A percentile compares a stretch with the other conserved stretches of the same genome.
Evolutionary conservation across 2,113 vertebrate species (phyloP).

Genomic region (Eubucco bourcierii): DNA sequence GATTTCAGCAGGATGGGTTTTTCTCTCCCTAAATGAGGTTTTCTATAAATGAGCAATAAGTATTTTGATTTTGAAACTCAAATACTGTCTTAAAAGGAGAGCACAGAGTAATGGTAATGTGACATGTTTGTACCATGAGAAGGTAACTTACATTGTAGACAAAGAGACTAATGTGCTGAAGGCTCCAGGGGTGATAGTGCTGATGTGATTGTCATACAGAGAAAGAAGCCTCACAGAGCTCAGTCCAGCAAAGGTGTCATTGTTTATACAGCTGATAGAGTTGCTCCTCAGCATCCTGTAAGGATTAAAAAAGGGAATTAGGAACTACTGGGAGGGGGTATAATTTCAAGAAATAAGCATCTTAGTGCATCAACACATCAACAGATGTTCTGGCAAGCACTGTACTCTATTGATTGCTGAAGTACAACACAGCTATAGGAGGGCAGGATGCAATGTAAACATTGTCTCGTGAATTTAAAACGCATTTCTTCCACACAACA

Average conservation of each 20-base stretch:
- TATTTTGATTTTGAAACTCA: not conserved
- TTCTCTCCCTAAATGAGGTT: not conserved
- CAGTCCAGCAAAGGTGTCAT: conserved; percentile 92
- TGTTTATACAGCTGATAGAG: conserved; percentile 93
- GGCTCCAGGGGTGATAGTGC: conserved; percentile 92
- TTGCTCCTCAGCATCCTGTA: conserved; percentile 95
- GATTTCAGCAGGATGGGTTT: not conserved
- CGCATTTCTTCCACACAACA: not conserved
- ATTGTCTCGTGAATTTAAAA: not conserved
- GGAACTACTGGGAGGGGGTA: not conserved
- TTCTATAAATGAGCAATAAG: not conserved
- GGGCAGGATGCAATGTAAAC: not conserved
- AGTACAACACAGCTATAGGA: not conserved
- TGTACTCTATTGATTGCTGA: not conserved
- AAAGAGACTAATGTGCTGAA: conserved; percentile 94
- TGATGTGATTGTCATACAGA: conserved; percentile 95
- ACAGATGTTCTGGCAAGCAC: not conserved
- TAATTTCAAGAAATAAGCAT: not conserved
- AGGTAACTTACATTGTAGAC: conserved; percentile 92
- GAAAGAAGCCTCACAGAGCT: conserved; percentile 94
- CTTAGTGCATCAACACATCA: not conserved
- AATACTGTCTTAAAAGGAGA: not conserved
- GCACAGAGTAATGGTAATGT: not conserved
- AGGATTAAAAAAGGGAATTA: conserved; percentile 36
- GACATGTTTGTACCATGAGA: not conserved